Evolutionary conservation across 2,797 vertebrate genomes (phyloP).

Genomic region (Allobates femoralis): DNA sequence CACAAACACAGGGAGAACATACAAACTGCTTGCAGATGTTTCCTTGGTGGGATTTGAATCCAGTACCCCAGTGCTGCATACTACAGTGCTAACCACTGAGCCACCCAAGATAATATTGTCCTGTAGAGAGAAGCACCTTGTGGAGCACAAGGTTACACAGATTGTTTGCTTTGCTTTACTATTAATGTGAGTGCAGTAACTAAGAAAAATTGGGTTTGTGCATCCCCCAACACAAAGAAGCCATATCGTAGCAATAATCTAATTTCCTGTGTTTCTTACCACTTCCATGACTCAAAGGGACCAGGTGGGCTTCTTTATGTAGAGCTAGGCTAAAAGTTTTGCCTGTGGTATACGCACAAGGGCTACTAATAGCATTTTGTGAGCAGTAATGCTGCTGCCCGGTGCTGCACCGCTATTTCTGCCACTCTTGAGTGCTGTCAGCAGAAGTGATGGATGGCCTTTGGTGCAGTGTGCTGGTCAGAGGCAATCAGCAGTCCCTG

Average conservation of each 20-base stretch:
- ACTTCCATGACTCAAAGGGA: neutral
- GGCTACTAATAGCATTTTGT: slow-evolving; percentile 54
- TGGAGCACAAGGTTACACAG: neutral
- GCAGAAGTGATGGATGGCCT: slow-evolving; percentile 37
- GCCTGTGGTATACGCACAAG: slow-evolving; percentile 49
- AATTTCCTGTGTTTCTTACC: neutral
- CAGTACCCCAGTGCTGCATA: too few species aligned
- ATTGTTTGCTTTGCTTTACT: neutral
- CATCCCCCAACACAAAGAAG: neutral
- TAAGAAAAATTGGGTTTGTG: neutral
- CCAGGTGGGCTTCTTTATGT: slow-evolving; percentile 38
- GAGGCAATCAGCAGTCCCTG: slow-evolving; percentile 61
- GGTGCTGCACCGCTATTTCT: slow-evolving; percentile 48
- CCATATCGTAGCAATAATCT: neutral
- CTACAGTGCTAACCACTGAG: too few species aligned
- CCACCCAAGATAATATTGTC: neutral
- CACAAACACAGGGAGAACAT: too few species aligned
- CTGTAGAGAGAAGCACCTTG: neutral
- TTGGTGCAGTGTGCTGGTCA: slow-evolving; percentile 48
- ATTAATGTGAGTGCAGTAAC: neutral
- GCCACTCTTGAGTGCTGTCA: slow-evolving; percentile 37
- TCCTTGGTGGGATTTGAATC: too few species aligned
- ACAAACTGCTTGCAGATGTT: too few species aligned
- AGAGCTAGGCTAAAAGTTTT: slow-evolving; percentile 38
- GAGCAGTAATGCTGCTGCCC: slow-evolving; percentile 52